Evolutionary conservation across 2,797 vertebrate species (phyloP), one percentile per base, ranked within the genome.

Genomic region (Coreius guichenoti): DNA sequence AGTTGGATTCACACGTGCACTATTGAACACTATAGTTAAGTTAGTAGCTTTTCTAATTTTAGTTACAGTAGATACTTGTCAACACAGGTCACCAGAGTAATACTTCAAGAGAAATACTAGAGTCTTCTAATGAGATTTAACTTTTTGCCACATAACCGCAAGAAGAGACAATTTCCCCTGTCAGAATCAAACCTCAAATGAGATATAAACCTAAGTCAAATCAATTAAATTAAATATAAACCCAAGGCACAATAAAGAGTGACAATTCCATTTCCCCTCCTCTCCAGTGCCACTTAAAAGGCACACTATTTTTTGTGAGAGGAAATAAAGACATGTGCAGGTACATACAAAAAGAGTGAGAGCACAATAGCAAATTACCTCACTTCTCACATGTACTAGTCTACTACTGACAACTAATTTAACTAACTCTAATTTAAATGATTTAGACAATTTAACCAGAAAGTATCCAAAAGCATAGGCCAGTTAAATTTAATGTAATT

Each of bases 251-350:
- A 82, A 82, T 74, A 14, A 74, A 75, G 21, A 82, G 70, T 63
- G 70, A 82, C 56, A 82, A 47, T 63, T 74, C 29, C 13, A 74
- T 82, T 82, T 49, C 19, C 9, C 39, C 49, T 47, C 23, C 56
- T 47, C 69, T 49, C 54, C n/a, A 73, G 33, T 31, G 17, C 23
- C 51, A 54, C n/a, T 29, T 72, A 29, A 74, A 73, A 82, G 13
- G 21, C 33, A 70, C 19, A 63, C 11, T 17, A 61, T 7, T 5
- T 21, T 29, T 17, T 49, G 31, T 56, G 5, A 69, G 19, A 33
- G 43, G 29, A 67, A 67, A 80, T 51, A 67, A 67, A 29, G 19
- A 33, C 54, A 58, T 16, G 5, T 36, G 19, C 33, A 31, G 43
- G 17, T 9, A 23, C 6, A 49, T 8, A 26, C 14, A 65, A 14